Conservation (phyloP, 2,797 vertebrate genomes). For the Heteromormyrus szaboi region DNA sequence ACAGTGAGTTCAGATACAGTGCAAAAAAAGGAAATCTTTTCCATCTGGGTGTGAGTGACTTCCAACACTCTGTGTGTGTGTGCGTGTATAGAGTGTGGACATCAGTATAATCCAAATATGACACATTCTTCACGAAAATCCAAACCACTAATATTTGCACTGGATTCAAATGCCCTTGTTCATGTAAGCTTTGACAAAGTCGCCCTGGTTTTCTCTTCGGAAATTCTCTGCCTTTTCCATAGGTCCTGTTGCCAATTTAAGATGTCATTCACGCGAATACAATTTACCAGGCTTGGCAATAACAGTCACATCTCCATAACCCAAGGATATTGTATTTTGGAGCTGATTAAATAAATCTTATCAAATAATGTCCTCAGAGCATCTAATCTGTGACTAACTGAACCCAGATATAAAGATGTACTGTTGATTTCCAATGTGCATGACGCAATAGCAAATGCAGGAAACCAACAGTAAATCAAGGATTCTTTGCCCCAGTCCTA, state of each 20-base stretch:
- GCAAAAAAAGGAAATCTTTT: not conserved
- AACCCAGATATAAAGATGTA: not conserved
- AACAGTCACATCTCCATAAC: not conserved
- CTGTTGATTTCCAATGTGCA: not conserved
- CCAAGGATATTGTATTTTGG: not conserved
- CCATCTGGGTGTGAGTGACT: not conserved
- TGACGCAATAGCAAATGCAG: not conserved
- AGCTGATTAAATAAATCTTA: not conserved
- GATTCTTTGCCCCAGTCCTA: not conserved
- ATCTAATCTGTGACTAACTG: not conserved
- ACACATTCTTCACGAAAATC: not conserved
- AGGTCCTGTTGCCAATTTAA: not conserved
- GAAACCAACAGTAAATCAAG: not conserved
- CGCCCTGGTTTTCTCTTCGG: not conserved
- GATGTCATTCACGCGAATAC: not conserved
- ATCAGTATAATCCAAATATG: not conserved
- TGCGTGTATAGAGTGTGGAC: not conserved
- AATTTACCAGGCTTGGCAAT: not conserved
- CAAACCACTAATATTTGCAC: constrained; percentile 10
- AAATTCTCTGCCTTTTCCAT: constrained; percentile 8
- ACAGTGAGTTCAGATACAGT: not conserved
- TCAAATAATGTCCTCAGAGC: not conserved
- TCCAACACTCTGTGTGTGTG: not conserved
- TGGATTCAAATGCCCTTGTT: not conserved
- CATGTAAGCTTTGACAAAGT: constrained; percentile 4